Evolutionary conservation across 2,888 invertebrate species (phyloP), one percentile per base, ranked within the genome.

Genomic region (Beris chalybata): DNA sequence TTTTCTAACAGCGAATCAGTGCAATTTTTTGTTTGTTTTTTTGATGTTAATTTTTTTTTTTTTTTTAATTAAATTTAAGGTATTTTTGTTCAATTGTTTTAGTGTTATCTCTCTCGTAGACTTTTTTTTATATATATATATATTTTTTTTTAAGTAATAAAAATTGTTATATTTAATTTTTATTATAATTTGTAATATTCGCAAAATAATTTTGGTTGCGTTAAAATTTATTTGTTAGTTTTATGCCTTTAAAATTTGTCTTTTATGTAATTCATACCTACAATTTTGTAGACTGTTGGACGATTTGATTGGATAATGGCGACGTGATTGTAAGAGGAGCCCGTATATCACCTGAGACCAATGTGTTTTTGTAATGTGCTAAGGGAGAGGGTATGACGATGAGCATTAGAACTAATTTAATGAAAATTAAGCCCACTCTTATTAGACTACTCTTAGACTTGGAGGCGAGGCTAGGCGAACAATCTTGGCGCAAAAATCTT

Each of bases 1-100:
- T 38, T 38, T n/a, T 61, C 61, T 61, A 61, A 61, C 61, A 61
- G 61, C 61, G 61, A 61, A 61, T 61, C 61, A 61, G 61, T 61
- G 61, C 61, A 61, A 52, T 32, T 50, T 47, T 59, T 59, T 31
- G 58, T 59, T 59, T 30, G 45, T 59, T 58, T 58, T 45, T 30
- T 6, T 29, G n/a, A 9, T 11, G 55, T 6, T 58, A 45, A 29
- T 45, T 57, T 31, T 32, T 55, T 56, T 56, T 56, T 38, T 3
- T 43, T 48, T 6, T 56, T 56, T 56, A 43, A 56, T 56, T 56
- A 44, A 15, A 15, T 48, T 48, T 48, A 15, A 15, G n/a, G 5
- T 13, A 3, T 48, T 50, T 47, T 58, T 47, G 52, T 61, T 50
- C 11, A 54, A 30, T 50, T 59, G 47, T 48, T 59, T 54, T 59